These are phyloP conservation scores for Moxostoma hubbsi DNA, from an alignment of 2,797 vertebrate species.

Conservation along the genomic window DNA sequence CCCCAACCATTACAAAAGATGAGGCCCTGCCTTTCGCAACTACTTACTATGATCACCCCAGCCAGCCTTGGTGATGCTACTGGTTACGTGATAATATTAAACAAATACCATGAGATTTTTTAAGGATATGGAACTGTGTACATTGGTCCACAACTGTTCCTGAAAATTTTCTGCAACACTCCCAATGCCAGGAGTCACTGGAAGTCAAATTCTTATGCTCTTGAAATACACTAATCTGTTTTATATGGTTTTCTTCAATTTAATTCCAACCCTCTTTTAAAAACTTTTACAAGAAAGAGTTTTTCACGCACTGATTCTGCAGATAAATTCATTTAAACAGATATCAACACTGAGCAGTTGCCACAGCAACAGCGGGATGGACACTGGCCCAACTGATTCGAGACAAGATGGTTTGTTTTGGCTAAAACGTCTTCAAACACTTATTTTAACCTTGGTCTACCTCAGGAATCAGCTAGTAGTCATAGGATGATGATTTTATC, in stretches of 20 bases:
- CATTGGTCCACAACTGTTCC: slow-evolving; percentile 49
- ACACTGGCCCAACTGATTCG: slow-evolving; percentile 34
- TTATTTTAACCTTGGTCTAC: slow-evolving; percentile 65
- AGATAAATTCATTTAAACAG: not conserved
- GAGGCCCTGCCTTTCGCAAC: slow-evolving; percentile 67
- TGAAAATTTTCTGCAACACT: slow-evolving; percentile 48
- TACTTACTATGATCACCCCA: slow-evolving; percentile 63
- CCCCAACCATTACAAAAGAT: slow-evolving; percentile 99
- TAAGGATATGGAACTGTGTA: slow-evolving; percentile 49
- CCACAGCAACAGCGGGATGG: not conserved
- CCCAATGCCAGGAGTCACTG: slow-evolving; percentile 18
- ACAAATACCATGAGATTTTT: slow-evolving; percentile 63
- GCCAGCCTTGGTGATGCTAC: slow-evolving; percentile 46
- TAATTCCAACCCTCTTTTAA: not conserved
- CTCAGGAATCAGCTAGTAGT: slow-evolving; percentile 59
- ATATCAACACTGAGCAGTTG: slow-evolving; percentile 14
- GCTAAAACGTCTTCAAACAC: slow-evolving; percentile 33
- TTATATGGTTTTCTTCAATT: slow-evolving; percentile 3
- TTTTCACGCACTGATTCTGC: slow-evolving; percentile 5
- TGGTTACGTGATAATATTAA: slow-evolving; percentile 61
- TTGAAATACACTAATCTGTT: no score
- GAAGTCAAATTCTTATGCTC: no score
- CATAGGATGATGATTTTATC: slow-evolving; percentile 40
- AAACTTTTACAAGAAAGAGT: not conserved
- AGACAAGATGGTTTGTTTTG: slow-evolving; percentile 41